Evolutionary conservation across 1,140 invertebrate species (phyloP), one percentile per base, ranked within the genome.

Genomic region (Drosophila funebris): DNA sequence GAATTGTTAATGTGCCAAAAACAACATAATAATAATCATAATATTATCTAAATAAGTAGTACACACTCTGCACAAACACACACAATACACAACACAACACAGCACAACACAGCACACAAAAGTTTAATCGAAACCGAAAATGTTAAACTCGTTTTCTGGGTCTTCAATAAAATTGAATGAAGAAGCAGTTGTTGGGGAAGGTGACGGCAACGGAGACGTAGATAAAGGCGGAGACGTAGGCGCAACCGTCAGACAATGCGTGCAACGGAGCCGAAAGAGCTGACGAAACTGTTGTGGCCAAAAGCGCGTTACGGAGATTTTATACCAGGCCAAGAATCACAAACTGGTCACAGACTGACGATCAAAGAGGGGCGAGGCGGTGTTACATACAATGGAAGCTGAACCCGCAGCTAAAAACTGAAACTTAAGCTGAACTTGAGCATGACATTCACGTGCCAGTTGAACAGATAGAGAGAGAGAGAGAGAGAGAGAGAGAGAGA

Each of bases 201-300:
- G 24, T 56, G 54, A 67, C 70, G 64, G 52, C 53, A 36, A 46
- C 22, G 22, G 50, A 76, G 46, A 37, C 20, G 52, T 5, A 33
- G 4, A 53, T 9, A 9, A 20, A 29, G 14, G 8, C 41, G 53
- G 16, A 36, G 27, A 18, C 41, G n/a, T 41, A 76, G n/a, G n/a
- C n/a, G n/a, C n/a, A n/a, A n/a, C n/a, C 53, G 22, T 50, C 27
- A 31, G 48, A 56, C 22, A 50, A 73, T 58, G 76, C 84, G 78
- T 89, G 82, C 72, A 87, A 76, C 78, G 44, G 43, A 69, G 74
- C 63, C 76, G 44, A 88, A 83, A 73, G 83, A 77, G 46, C 69
- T 79, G 84, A 83, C 75, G 79, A 88, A 79, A 88, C 84, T 88
- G 83, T 88, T 88, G 76, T 67, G 73, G 68, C 76, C 79, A 73